These are phyloP conservation scores for Lepisosteus osseus DNA, from an alignment of 2,113 vertebrate species.

Conservation along the genomic window DNA sequence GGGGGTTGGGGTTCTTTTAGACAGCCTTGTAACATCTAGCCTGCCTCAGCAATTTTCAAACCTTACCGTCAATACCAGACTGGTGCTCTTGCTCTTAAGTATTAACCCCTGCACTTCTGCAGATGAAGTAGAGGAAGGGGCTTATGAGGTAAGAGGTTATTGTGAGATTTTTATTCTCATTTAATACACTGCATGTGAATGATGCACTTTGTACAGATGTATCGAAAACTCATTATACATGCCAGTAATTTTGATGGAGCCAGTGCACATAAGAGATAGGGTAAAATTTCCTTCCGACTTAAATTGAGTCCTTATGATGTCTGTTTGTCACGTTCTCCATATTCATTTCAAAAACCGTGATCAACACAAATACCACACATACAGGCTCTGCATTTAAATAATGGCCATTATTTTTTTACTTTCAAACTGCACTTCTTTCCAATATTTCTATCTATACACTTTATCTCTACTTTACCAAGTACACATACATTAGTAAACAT, in stretches of 20 bases:
- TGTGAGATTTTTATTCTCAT: background rate
- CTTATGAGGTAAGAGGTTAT: slow-evolving; percentile 5
- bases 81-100: slow-evolving; percentile 32
- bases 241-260: background rate
- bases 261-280: background rate
- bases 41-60: slow-evolving; percentile 63
- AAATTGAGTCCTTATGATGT: background rate
- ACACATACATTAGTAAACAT: slow-evolving; percentile 51
- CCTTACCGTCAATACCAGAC: slow-evolving; percentile 47
- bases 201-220: background rate
- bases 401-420: slow-evolving; percentile 1
- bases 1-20: slow-evolving; percentile 27
- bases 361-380: slow-evolving; percentile 19
- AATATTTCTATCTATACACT: too few species aligned
- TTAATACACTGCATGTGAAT: too few species aligned
- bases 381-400: slow-evolving; percentile 7
- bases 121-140: slow-evolving; percentile 28
- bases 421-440: slow-evolving; percentile 1
- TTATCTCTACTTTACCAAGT: too few species aligned
- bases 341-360: slow-evolving; percentile 15
- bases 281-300: background rate
- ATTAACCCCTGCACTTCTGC: slow-evolving; percentile 42
- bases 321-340: slow-evolving; percentile 7
- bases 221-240: background rate
- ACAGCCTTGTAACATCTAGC: slow-evolving; percentile 46